A percentile compares a stretch with the other conserved stretches of the same genome.
phyloP scores from a whole-genome alignment of 2,888 invertebrate species.

The Anarsia innoxiella region DNA sequence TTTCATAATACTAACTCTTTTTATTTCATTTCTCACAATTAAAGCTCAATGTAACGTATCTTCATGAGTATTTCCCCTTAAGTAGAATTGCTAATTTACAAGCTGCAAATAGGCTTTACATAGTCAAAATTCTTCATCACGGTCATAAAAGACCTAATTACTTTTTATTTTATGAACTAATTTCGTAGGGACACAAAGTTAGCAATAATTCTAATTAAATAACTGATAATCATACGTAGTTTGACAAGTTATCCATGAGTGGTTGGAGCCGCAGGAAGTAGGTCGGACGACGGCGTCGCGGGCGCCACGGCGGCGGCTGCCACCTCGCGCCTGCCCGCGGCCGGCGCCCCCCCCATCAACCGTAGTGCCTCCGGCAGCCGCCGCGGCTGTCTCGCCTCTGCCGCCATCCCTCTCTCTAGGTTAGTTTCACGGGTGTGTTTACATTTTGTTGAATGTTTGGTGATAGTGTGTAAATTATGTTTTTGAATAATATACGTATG shows the following conservation, averaged over 20 bases:
- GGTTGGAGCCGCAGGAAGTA: slow-evolving; percentile 23
- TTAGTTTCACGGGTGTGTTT: slow-evolving; percentile 47
- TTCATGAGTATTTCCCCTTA: slow-evolving; percentile 1
- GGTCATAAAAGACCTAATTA: slow-evolving; percentile 7
- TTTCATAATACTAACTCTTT: slow-evolving; percentile 27
- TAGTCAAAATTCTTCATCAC: slow-evolving; percentile 12
- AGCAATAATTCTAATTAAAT: slow-evolving; percentile 54
- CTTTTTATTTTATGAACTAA: slow-evolving; percentile 22
- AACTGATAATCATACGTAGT: slow-evolving; percentile 42
- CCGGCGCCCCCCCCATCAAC: slow-evolving; percentile 23
- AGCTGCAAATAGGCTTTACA: slow-evolving; percentile 13
- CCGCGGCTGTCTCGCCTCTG: slow-evolving; percentile 66
- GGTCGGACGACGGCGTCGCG: slow-evolving; percentile 15
- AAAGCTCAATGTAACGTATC: too few relatives aligned
- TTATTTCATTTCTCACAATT: not conserved
- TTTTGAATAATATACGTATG: slow-evolving; percentile 69
- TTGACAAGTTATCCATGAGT: slow-evolving; percentile 39
- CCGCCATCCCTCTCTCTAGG: slow-evolving; percentile 41
- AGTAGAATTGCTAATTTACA: slow-evolving; percentile 6
- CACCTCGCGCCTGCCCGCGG: slow-evolving; percentile 78
- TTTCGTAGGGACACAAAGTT: slow-evolving; percentile 46
- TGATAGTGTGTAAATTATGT: slow-evolving; percentile 64
- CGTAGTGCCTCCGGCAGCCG: slow-evolving; percentile 17
- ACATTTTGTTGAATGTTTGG: slow-evolving; percentile 56
- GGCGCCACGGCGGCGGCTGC: slow-evolving; percentile 59